Evolutionary conservation across 2,888 invertebrate species (phyloP).

Genomic region (Gandaritis pyraliata): DNA sequence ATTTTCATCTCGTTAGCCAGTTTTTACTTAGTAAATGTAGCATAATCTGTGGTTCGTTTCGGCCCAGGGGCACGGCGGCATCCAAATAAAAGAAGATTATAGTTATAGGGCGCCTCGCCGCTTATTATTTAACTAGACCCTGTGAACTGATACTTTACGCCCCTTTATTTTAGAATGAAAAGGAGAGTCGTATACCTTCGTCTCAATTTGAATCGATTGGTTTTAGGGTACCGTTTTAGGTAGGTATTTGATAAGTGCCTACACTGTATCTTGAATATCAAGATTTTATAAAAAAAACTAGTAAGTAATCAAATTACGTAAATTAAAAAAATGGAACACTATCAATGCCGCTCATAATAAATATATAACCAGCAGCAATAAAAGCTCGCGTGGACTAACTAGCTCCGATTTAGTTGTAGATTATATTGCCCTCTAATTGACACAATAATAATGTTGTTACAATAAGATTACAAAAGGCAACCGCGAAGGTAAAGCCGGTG

Average conservation of each 20-base stretch:
- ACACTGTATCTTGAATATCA: not conserved
- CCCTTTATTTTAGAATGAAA: constrained; percentile 60
- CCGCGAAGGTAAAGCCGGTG: constrained; percentile 77
- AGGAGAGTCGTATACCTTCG: constrained; percentile 49
- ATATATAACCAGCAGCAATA: constrained; percentile 36
- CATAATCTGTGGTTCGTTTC: constrained; percentile 54
- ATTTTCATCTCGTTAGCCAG: constrained; percentile 72
- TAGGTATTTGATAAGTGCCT: constrained; percentile 14
- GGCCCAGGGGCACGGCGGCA: constrained; percentile 60
- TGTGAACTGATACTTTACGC: constrained; percentile 74
- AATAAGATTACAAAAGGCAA: constrained; percentile 75
- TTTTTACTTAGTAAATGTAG: constrained; percentile 43
- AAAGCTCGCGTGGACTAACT: constrained; percentile 56
- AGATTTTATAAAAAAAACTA: not conserved
- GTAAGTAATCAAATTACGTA: constrained; percentile 18
- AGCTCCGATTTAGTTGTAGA: constrained; percentile 70
- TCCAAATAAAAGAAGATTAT: constrained; percentile 78
- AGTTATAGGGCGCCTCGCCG: constrained; percentile 76
- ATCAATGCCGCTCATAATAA: constrained; percentile 27
- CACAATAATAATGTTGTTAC: constrained; percentile 80
- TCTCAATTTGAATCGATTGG: constrained; percentile 42
- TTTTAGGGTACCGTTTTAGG: constrained; percentile 29
- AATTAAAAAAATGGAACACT: constrained; percentile 30
- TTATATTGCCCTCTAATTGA: constrained; percentile 78
- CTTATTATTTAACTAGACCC: constrained; percentile 81